Evolutionary conservation across 2,113 vertebrate species (phyloP).

Genomic region (Saguinus imperator): DNA sequence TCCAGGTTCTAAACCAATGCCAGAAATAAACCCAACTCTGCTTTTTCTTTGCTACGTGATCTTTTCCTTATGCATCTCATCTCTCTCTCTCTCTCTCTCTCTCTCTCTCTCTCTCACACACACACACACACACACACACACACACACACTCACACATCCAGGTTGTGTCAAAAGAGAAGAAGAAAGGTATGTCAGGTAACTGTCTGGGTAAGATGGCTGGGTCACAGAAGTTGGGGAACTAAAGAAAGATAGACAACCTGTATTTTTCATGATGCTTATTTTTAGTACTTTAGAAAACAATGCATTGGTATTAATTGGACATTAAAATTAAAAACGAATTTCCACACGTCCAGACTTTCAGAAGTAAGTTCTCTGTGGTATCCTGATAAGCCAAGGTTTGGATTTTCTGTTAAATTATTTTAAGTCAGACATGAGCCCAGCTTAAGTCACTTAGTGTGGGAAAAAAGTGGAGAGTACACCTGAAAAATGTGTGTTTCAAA

Average conservation of each 20-base stretch:
- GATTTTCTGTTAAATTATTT: background rate
- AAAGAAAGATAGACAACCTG: background rate
- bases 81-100: too few relatives aligned
- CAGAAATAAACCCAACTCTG: background rate
- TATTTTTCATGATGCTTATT: background rate
- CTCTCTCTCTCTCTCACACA: too few relatives aligned
- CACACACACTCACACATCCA: background rate
- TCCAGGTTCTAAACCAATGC: background rate
- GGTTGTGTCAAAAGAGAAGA: background rate
- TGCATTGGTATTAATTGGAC: background rate
- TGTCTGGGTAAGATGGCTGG: background rate
- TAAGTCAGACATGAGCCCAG: background rate
- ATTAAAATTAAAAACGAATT: background rate
- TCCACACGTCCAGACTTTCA: background rate
- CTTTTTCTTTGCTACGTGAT: background rate
- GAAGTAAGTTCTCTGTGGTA: background rate
- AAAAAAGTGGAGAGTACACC: accelerated
- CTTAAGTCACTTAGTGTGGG: background rate
- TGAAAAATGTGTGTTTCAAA: background rate
- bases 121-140: too few relatives aligned
- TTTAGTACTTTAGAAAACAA: background rate
- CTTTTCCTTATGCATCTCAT: background rate
- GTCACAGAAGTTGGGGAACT: background rate
- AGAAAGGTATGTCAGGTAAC: accelerated
- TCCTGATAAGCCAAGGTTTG: background rate